Evolutionary conservation across 2,888 invertebrate species (phyloP), one percentile per base, ranked within the genome.

Genomic region (Synanthedon vespiformis): DNA sequence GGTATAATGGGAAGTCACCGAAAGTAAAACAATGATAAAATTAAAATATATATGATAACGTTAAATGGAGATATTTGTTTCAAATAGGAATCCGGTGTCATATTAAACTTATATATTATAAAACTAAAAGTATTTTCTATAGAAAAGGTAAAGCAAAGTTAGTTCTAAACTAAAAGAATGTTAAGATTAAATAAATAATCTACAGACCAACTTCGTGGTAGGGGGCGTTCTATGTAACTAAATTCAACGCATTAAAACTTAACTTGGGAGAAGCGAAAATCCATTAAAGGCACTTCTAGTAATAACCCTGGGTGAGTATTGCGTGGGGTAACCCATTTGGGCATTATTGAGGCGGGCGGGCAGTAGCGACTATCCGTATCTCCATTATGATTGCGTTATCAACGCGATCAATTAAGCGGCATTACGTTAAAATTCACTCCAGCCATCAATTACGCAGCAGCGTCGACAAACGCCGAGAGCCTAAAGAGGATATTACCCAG

Each of bases 361-460:
- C 58, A 58, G 65, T 62, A 59, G 62, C 56, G 60, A 61, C 63
- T 67, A 69, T 67, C 68, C 61, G 64, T 70, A 71, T 72, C 65
- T 68, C 67, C 68, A 75, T 77, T 76, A 77, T 74, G 69, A 75
- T 72, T 70, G 67, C 63, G 67, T 74, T 80, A 80, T 80, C 76
- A 73, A 72, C 70, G 70, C 71, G 72, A 83, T 81, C 80, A 84
- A 81, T 85, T 85, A 82, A 77, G 74, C 67, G 68, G 66, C 72
- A 77, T 83, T 82, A 80, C 71, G 75, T 75, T 78, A 76, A 82
- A 85, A 80, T 74, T 78, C 73, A 76, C 77, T 77, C 72, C 68
- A 68, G 70, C 74, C 74, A 50, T 48, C 78, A 80, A 80, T 81
- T 80, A 77, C 70, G 65, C 58, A 64, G 65, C 70, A 68, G 63